phyloP scores from a whole-genome alignment of 2,888 invertebrate species.

The Coelogynopora nodosa region DNA sequence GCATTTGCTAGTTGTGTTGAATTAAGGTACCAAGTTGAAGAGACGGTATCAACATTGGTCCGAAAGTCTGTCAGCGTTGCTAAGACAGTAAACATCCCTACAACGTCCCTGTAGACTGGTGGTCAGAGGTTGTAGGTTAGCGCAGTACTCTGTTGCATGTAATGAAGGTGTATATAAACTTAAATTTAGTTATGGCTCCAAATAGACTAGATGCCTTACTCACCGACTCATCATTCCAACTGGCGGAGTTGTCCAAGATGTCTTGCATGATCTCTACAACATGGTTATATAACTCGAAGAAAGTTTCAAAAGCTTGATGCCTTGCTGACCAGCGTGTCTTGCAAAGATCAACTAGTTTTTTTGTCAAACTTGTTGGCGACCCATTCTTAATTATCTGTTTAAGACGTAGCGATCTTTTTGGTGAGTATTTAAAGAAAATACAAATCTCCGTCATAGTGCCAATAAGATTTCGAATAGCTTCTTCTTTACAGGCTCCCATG shows the following conservation, averaged over 20 bases:
- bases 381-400: not conserved
- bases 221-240: not conserved
- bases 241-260: not conserved
- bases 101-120: not conserved
- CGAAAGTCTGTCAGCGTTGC: not conserved
- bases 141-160: not conserved
- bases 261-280: not conserved
- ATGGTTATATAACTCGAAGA: not conserved
- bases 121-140: not conserved
- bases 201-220: not conserved
- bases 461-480: not conserved
- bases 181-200: not conserved
- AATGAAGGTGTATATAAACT: not conserved
- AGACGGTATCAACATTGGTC: not conserved
- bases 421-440: not conserved
- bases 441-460: not conserved
- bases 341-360: not conserved
- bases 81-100: not conserved
- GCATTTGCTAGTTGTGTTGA: not conserved
- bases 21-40: not conserved
- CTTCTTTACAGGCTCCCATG: not conserved
- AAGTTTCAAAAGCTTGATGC: not conserved
- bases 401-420: not conserved
- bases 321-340: not conserved
- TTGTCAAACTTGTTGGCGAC: not conserved